A percentile compares a stretch with the other conserved stretches of the same genome.
These are phyloP conservation scores for Carassius gibelio DNA, from an alignment of 2,113 vertebrate species.

Conservation along the genomic window DNA sequence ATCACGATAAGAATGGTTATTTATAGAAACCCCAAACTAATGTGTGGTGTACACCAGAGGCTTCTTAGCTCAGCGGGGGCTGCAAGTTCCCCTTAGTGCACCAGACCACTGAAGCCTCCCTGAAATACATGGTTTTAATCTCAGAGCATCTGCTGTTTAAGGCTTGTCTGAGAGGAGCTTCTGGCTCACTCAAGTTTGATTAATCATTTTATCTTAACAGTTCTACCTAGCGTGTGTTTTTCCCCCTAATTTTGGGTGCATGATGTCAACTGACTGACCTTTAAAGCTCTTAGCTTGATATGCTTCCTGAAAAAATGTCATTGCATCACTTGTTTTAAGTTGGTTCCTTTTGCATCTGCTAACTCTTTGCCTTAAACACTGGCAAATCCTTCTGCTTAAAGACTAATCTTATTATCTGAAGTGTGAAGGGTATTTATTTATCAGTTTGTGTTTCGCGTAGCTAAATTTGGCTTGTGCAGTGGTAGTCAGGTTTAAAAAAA, in stretches of 20 bases:
- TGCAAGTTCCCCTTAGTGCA: conserved; percentile 58
- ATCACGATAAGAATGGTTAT: conserved; percentile 37
- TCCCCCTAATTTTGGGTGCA: neutral
- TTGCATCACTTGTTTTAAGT: conserved; percentile 7
- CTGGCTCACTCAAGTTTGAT: neutral
- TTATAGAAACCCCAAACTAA: conserved; percentile 36
- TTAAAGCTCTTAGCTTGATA: neutral
- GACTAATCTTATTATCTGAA: conserved; percentile 36
- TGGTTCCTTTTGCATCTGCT: neutral
- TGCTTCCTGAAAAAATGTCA: neutral
- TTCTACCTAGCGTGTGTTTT: conserved; percentile 15
- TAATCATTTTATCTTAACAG: neutral
- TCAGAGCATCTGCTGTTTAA: neutral
- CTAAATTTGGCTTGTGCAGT: neutral
- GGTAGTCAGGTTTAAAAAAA: neutral
- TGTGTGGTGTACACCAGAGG: conserved; percentile 11
- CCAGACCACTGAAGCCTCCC: conserved; percentile 72
- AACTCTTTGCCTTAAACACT: conserved; percentile 10
- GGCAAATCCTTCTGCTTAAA: conserved; percentile 23
- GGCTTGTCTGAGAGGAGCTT: conserved; percentile 4
- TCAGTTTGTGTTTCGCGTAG: neutral
- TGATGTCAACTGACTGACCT: neutral
- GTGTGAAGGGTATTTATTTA: conserved; percentile 34
- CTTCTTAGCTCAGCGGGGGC: conserved; percentile 21
- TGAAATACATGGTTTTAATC: conserved; percentile 64